Evolutionary conservation across 2,888 invertebrate species (phyloP), one percentile per base, ranked within the genome.

Genomic region (Drosophila paranaensis): DNA sequence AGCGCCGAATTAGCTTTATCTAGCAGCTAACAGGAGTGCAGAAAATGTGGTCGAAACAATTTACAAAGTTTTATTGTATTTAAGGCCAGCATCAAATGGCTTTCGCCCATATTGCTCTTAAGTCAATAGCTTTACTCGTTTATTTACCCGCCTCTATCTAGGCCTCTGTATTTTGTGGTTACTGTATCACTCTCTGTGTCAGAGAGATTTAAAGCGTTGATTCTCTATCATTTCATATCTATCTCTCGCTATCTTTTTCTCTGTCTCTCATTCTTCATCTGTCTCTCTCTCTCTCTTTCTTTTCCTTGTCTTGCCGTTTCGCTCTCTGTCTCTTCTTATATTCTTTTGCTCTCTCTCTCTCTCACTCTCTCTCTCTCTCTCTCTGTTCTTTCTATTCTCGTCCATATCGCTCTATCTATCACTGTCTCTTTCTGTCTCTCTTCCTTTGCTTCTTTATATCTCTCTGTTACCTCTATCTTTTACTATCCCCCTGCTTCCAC

Each of bases 1-100:
- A 48, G 54, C 45, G 33, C 58, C 39, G 43, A 70, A 55, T 74
- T 66, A 60, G 71, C 50, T 48, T 39, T 40, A 55, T 54, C 55
- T 58, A 42, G 48, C 20, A 27, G 25, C 43, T 0, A 54, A 14
- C 53, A 35, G 54, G n/a, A 54, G 54, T 10, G 16, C 6, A 16
- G 27, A 14, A 13, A 39, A 13, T 43, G 14, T 42, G 40, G n/a
- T 37, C 33, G 11, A 40, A 54, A 42, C 42, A 53, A 48, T 53
- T 48, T 60, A 2, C 30, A 45, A 40, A 58, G 30, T 58, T 48
- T 57, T 54, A 39, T 61, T 58, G 10, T 54, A 61, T 25, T 67
- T 50, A 35, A 8, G 25, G 8, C 10, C n/a, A 20, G 14, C 33
- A 40, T 16, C 40, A 50, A 50, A 50, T 11, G 33, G 42, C 50